Evolutionary conservation across 2,888 invertebrate species (phyloP), one percentile per base, ranked within the genome.

Genomic region (Apantesis nais): DNA sequence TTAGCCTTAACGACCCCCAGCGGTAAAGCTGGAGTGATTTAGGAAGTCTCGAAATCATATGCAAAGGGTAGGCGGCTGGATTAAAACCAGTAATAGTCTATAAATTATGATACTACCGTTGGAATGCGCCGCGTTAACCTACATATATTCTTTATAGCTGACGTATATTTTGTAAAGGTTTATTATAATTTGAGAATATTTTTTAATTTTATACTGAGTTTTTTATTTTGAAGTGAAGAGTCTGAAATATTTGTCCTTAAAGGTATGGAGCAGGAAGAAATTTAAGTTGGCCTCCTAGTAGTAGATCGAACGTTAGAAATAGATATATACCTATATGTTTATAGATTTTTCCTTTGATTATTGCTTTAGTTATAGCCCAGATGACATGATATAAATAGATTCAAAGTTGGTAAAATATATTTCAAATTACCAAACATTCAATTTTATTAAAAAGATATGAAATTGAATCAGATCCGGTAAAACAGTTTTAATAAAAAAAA

Each of bases 1-100:
- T 73, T 76, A 78, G 72, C 69, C 72, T 76, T 78, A 72, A 78
- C 68, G 66, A 67, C 72, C 66, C 78, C 70, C 78, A 39, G 29
- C 79, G 81, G 78, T 73, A 39, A 19, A 60, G 48, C 68, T 63
- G 65, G 76, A 76, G 76, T 72, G 69, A 70, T 70, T 70, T 66
- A 70, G 70, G 55, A 66, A 66, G 70, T 62, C 70, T 52, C 66
- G 61, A 70, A 70, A 70, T 70, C 66, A 70, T 70, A 70, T 66
- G 66, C 70, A 70, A 70, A 62, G 66, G 62, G 66, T 62, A 62
- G 52, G 66, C 58, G 62, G 70, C n/a, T 55, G 66, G 62, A 62
- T 70, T 70, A 70, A 66, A 70, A 58, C 70, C 62, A 41, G 62
- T 66, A 62, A 66, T 66, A 70, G 62, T 52, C 66, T 55, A 70